A percentile compares a stretch with the other conserved stretches of the same genome.
Evolutionary conservation across 1,140 invertebrate species (phyloP).

Genomic region (Mactra quadrangularis): DNA sequence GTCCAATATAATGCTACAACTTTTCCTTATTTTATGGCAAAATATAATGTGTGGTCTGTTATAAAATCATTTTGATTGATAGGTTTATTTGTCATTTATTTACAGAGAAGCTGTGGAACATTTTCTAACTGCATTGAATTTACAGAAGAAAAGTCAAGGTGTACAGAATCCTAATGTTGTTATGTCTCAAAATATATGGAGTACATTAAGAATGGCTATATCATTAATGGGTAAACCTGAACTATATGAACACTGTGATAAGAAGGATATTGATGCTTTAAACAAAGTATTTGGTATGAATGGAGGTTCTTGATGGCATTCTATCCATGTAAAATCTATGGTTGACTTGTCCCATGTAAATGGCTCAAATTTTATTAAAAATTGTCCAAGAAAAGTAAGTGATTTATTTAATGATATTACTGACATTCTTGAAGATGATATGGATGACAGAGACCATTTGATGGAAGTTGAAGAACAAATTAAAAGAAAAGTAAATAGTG

Average conservation of each 20-base stretch:
- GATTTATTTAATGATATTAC: no score
- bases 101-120: slow-evolving; percentile 96
- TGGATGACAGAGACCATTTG: neutral
- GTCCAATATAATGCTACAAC: no score
- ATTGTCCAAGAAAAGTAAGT: neutral
- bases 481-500: neutral
- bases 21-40: no score
- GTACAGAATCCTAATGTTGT: slow-evolving; percentile 81
- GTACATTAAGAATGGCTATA: slow-evolving; percentile 94
- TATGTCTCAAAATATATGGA: slow-evolving; percentile 98
- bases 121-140: slow-evolving; percentile 95
- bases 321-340: neutral
- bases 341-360: neutral
- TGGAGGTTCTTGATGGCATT: slow-evolving; percentile 31
- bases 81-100: no score
- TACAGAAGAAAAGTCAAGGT: slow-evolving; percentile 92
- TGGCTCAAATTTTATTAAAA: slow-evolving; percentile 23
- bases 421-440: neutral
- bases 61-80: no score
- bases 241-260: slow-evolving; percentile 90
- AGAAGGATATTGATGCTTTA: slow-evolving; percentile 84
- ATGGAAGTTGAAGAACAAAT: neutral
- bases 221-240: slow-evolving; percentile 93
- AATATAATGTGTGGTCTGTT: no score
- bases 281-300: slow-evolving; percentile 82